These are phyloP conservation scores for Xestoiulus laeticollis DNA, from an alignment of 2,888 invertebrate genomes.

Conservation along the genomic window DNA sequence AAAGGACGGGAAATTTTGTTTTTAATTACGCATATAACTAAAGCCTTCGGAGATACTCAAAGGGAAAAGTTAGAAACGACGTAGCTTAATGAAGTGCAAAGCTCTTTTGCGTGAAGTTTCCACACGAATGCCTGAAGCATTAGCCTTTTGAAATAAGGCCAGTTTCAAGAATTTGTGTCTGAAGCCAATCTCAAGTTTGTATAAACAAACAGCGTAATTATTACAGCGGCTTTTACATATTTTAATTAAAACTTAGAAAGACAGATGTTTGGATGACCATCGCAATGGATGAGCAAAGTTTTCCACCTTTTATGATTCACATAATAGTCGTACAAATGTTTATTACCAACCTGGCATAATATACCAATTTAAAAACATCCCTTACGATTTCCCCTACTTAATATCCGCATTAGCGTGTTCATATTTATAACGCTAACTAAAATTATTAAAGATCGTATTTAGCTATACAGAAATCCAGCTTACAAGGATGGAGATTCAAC, in stretches of 20 bases:
- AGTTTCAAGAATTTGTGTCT: not conserved
- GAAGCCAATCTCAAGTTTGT: not conserved
- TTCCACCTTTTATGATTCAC: not conserved
- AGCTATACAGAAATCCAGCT: not conserved
- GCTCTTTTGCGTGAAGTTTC: not conserved
- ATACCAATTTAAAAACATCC: not conserved
- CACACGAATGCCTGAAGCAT: not conserved
- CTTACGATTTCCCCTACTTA: not conserved
- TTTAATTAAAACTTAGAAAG: slow-evolving; percentile 28
- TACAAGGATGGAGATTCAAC: not conserved
- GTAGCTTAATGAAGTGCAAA: slow-evolving; percentile 32
- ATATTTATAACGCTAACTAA: not conserved
- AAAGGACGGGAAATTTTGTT: not conserved
- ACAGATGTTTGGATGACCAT: not conserved
- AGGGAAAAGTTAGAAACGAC: not conserved
- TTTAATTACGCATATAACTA: not conserved
- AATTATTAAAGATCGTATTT: not conserved
- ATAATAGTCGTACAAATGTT: not conserved
- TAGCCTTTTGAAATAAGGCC: not conserved
- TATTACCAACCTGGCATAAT: not conserved
- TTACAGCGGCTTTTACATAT: not conserved
- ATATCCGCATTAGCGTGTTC: not conserved
- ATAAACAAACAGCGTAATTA: not conserved
- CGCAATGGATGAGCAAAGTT: not conserved
- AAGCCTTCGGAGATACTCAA: not conserved